A percentile compares a stretch with the other conserved stretches of the same genome.
phyloP scores from a whole-genome alignment of 2,888 invertebrate genomes.

The Drosophila aldrichi region DNA sequence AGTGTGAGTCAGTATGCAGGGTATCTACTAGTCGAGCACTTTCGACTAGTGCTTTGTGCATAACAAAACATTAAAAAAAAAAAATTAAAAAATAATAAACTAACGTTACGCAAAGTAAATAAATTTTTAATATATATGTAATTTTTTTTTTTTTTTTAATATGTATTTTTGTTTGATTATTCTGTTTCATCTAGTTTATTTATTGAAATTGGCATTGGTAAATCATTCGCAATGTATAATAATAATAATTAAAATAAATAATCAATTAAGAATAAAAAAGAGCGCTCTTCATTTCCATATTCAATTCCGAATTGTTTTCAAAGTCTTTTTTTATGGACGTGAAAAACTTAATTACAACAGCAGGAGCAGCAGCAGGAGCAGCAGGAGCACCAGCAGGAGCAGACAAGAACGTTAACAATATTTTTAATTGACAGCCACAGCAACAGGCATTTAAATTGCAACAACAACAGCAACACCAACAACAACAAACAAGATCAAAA shows the following conservation, averaged over 20 bases:
- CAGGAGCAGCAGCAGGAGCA: not conserved
- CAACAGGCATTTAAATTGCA: conserved; percentile 42
- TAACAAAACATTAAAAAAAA: too few relatives aligned
- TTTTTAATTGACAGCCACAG: conserved; percentile 56
- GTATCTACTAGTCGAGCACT: not conserved
- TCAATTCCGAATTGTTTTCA: not conserved
- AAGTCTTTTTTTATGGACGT: not conserved
- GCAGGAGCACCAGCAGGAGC: too few relatives aligned
- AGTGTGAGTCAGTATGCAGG: not conserved
- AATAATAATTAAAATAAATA: conserved; percentile 8
- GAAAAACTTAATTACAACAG: conserved; percentile 12
- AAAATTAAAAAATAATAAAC: not conserved
- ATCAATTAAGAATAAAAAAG: not conserved
- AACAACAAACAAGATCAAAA: conserved; percentile 40
- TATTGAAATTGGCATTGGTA: not conserved
- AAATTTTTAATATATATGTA: not conserved
- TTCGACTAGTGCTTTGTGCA: not conserved
- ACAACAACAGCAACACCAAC: conserved; percentile 12
- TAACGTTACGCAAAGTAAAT: not conserved
- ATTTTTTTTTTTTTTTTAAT: not conserved
- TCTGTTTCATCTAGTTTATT: not conserved
- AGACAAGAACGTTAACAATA: conserved; percentile 40
- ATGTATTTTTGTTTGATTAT: too few relatives aligned
- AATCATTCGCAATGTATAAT: not conserved
- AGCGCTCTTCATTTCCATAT: conserved; percentile 3